Base-by-base conservation (phyloP, 2,888 invertebrate species). In the Hyposoter didymator region DNA sequence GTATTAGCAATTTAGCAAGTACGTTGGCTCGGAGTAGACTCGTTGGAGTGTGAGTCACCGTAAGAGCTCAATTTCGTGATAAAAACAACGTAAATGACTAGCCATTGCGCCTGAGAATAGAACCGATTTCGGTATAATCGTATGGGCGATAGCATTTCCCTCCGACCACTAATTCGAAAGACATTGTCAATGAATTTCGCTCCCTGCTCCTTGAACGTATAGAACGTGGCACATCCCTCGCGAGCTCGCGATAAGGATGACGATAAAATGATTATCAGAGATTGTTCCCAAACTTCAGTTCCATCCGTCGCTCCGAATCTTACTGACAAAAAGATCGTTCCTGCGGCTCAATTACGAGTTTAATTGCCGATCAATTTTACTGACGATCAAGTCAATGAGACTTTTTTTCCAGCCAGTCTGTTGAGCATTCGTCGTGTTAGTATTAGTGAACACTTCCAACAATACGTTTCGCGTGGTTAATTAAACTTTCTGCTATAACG, bases 1-100 rank as follows among this genome's bases (percentile, higher is more conserved):
- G 64, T 80, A 66, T 80, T 66, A 73, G 73, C 80, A 43, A 66
- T 73, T 72, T 73, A 52, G 73, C 64, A 28, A 72, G 47, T 80
- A 73, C 49, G 17, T 73, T 43, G 73, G 28, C 28, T 2, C 28
- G 28, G 66, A 66, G 49, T 59, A 79, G 62, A 49, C 62, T 72
- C 49, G 35, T 49, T 1, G 64, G 43, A 17, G n/a, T 70, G 69
- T 52, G 43, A n/a, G 69, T 78, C 52, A 12, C 22, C 43, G 35
- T 39, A 45, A 72, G 62, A 35, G 52, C 12, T 14, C 67, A 55
- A 39, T 45, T 80, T 64, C 19, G 32, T 32, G 35, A 80, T 80
- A 74, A 80, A 80, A 81, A 74, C 66, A 67, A 74, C 72, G 47
- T 28, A 14, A 73, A 73, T 28, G 35, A 70, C 52, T 39, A 52